phyloP scores from a whole-genome alignment of 2,113 vertebrate genomes.

The Butorides virescens region DNA sequence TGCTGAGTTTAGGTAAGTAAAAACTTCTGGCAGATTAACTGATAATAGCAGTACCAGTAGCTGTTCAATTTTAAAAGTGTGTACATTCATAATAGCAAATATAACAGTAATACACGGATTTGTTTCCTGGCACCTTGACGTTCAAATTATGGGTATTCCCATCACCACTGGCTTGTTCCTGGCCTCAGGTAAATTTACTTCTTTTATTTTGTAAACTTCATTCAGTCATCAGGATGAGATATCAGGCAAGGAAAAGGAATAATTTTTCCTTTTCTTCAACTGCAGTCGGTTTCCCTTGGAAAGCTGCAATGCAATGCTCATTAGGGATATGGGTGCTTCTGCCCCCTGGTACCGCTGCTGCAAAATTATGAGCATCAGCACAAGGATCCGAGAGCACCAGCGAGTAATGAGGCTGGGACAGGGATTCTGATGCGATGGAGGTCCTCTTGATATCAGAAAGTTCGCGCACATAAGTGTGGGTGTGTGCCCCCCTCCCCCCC shows the following conservation, averaged over 20 bases:
- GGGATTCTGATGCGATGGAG: background rate
- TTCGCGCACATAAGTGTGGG: background rate
- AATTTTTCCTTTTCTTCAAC: background rate
- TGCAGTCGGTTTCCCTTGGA: background rate
- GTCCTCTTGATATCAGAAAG: background rate
- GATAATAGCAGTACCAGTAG: background rate
- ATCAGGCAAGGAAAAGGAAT: background rate
- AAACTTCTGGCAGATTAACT: background rate
- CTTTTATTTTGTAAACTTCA: background rate
- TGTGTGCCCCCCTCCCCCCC: too few species aligned
- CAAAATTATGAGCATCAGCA: background rate
- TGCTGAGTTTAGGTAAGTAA: background rate
- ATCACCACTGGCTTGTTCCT: background rate
- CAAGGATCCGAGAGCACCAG: background rate
- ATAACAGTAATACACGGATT: background rate
- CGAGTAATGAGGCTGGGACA: background rate
- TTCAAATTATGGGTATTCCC: too few species aligned
- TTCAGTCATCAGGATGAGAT: background rate
- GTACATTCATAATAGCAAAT: rapidly evolving
- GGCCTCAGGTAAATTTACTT: background rate
- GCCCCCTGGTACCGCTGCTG: background rate
- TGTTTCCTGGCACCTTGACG: background rate
- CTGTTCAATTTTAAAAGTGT: background rate
- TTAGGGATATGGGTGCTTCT: background rate
- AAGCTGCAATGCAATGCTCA: background rate